Evolutionary conservation across 1,140 invertebrate genomes (phyloP).

Genomic region (Acromyrmex heyeri): DNA sequence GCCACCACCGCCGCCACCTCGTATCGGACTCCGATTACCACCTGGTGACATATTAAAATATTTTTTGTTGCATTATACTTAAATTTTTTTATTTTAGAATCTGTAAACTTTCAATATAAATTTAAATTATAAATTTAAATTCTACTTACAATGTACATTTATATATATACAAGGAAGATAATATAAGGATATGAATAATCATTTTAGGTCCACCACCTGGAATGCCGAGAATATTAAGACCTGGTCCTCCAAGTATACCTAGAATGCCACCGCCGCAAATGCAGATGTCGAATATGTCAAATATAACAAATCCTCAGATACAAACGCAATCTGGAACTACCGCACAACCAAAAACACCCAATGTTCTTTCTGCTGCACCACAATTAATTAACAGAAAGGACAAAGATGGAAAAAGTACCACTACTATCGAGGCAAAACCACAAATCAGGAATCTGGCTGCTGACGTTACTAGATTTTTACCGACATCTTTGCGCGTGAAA

Average conservation of each 20-base stretch:
- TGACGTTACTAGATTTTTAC: slow-evolving; percentile 98
- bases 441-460: slow-evolving; percentile 97
- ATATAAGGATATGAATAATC: slow-evolving; percentile 6
- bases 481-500: slow-evolving; percentile 96
- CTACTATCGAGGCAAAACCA: slow-evolving; percentile 97
- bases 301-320: slow-evolving; percentile 79
- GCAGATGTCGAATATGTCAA: slow-evolving; percentile 81
- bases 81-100: slow-evolving; percentile 37
- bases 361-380: slow-evolving; percentile 93
- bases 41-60: slow-evolving; percentile 79
- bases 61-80: slow-evolving; percentile 7
- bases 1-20: slow-evolving; percentile 88
- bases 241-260: slow-evolving; percentile 86
- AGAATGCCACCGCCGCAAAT: slow-evolving; percentile 88
- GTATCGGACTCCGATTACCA: slow-evolving; percentile 85
- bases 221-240: slow-evolving; percentile 88
- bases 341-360: slow-evolving; percentile 88
- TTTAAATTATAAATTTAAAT: background rate
- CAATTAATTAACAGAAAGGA: slow-evolving; percentile 92
- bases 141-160: background rate
- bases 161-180: background rate
- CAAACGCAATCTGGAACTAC: slow-evolving; percentile 78
- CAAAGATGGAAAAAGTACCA: slow-evolving; percentile 89
- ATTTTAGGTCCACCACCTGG: slow-evolving; percentile 86
- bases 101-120: slow-evolving; percentile 23